phyloP scores from a whole-genome alignment of 2,113 vertebrate species.

The Corythaixoides concolor region DNA sequence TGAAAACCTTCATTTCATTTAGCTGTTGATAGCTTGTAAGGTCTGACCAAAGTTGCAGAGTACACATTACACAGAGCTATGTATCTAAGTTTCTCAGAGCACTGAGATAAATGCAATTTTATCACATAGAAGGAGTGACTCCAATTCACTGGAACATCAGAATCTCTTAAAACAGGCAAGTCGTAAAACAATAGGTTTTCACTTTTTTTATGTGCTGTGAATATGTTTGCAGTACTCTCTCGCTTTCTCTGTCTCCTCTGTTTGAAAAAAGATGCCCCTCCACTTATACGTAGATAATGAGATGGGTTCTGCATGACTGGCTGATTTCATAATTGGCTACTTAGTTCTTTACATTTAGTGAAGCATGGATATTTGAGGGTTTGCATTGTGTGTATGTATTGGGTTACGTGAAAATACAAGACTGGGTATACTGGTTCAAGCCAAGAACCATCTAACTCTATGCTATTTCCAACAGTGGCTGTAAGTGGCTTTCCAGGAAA shows the following conservation, averaged over 20 bases:
- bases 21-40: neutral
- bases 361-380: neutral
- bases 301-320: neutral
- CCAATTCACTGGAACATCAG: neutral
- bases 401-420: neutral
- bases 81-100: neutral
- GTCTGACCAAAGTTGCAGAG: neutral
- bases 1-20: neutral
- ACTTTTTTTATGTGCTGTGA: neutral
- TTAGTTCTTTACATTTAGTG: neutral
- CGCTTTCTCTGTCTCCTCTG: neutral
- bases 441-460: neutral
- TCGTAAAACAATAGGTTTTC: neutral
- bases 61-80: neutral
- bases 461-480: neutral
- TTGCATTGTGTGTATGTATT: neutral
- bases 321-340: neutral
- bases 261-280: neutral
- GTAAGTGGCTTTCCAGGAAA: neutral
- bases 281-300: neutral
- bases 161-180: neutral
- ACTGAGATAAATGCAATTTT: neutral
- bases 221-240: rapidly evolving
- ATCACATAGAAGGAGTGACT: neutral
- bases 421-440: neutral